Conservation (phyloP, 2,888 invertebrate genomes). For the Germaria angustata region DNA sequence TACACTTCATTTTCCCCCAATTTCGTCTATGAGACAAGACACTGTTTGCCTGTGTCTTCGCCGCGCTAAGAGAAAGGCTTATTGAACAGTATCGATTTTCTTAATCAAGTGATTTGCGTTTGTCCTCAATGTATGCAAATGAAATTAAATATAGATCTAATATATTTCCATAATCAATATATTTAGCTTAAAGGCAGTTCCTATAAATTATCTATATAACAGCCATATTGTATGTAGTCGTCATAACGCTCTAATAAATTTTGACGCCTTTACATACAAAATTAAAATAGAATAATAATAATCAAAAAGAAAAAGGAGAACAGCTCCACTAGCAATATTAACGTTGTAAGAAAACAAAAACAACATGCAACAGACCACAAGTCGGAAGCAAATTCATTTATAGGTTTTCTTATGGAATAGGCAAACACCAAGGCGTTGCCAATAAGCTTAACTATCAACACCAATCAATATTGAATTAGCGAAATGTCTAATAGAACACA, state of each 20-base stretch:
- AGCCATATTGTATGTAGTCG: conserved; percentile 69
- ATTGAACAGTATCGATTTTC: too few species aligned
- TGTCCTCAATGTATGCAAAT: conserved; percentile 56
- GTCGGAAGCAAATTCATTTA: conserved; percentile 68
- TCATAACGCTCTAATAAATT: conserved; percentile 74
- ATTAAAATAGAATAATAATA: conserved; percentile 23
- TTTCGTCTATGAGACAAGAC: too few species aligned
- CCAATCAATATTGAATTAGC: conserved; percentile 73
- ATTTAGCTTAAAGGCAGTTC: conserved; percentile 63
- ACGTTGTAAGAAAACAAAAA: conserved; percentile 10
- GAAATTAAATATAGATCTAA: conserved; percentile 39
- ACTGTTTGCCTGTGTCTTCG: too few species aligned
- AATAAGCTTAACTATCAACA: conserved; percentile 69
- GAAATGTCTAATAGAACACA: conserved; percentile 51
- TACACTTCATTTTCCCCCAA: too few species aligned
- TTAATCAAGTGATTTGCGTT: conserved; percentile 49
- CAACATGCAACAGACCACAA: conserved; percentile 54
- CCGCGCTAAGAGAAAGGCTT: background rate
- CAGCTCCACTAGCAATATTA: conserved; percentile 10
- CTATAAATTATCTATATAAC: conserved; percentile 63
- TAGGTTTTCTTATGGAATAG: conserved; percentile 65
- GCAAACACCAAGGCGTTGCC: conserved; percentile 65
- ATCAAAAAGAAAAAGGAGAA: conserved; percentile 31
- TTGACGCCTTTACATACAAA: conserved; percentile 71
- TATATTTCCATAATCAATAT: conserved; percentile 54